These are phyloP conservation scores for Apaloderma vittatum DNA, from an alignment of 2,113 vertebrate genomes.

Conservation along the genomic window DNA sequence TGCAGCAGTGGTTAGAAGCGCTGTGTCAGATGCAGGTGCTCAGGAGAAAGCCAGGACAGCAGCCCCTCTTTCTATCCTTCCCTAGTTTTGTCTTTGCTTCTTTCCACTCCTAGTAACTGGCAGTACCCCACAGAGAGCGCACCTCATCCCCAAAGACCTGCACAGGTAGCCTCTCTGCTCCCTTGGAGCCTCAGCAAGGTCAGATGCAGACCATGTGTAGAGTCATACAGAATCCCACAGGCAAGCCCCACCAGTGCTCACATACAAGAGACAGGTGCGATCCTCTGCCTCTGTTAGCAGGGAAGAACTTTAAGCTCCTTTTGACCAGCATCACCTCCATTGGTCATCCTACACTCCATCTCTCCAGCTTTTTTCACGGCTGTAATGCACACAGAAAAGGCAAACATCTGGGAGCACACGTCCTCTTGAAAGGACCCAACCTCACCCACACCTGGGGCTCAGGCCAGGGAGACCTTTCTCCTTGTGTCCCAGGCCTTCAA, in stretches of 20 bases:
- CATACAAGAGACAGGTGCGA: rapidly evolving
- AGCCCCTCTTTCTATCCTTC: neutral
- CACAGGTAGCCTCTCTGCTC: neutral
- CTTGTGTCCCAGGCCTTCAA: neutral
- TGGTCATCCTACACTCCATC: neutral
- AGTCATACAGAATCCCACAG: neutral
- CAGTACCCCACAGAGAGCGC: neutral
- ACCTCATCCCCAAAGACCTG: rapidly evolving
- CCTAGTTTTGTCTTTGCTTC: neutral
- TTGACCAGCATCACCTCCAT: neutral
- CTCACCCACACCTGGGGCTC: neutral
- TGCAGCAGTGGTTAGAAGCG: neutral
- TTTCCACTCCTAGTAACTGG: neutral
- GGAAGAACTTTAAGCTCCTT: neutral
- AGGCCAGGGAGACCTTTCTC: neutral
- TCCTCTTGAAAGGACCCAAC: neutral
- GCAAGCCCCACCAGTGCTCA: neutral
- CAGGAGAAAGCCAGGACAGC: neutral
- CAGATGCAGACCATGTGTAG: neutral
- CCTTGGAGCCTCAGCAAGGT: rapidly evolving
- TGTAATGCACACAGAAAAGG: rapidly evolving
- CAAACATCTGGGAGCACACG: rapidly evolving
- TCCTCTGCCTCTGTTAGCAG: rapidly evolving
- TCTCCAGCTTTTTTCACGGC: neutral
- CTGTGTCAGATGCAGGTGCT: neutral